These are phyloP conservation scores for Alosa alosa DNA, from an alignment of 2,113 vertebrate genomes.

Conservation along the genomic window DNA sequence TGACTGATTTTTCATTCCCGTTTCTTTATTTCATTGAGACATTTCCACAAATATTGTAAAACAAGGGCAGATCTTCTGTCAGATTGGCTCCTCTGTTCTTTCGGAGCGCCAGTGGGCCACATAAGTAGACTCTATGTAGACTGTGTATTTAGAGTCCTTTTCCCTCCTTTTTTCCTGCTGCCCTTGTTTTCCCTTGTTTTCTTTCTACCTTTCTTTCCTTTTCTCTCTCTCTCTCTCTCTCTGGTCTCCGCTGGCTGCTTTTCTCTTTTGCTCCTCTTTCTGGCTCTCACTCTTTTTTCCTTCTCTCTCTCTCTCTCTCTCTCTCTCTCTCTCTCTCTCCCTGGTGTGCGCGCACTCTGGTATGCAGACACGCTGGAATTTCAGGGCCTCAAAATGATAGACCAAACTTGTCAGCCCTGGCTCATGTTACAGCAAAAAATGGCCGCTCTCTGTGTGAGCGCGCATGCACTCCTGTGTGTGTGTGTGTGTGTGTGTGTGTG, in stretches of 20 bases:
- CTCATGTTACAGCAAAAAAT: conserved; percentile 63
- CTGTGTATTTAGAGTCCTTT: background rate
- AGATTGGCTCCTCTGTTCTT: background rate
- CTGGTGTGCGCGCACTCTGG: conserved; percentile 53
- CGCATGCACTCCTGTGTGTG: background rate
- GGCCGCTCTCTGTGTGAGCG: conserved; percentile 36
- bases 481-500: conserved; percentile 25
- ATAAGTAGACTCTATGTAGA: background rate
- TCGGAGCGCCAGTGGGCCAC: background rate
- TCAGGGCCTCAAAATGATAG: conserved; percentile 71
- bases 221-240: background rate
- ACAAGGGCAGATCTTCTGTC: conserved; percentile 6
- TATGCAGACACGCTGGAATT: conserved; percentile 77
- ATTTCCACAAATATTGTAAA: background rate
- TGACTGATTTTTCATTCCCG: no score
- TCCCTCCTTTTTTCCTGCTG: background rate
- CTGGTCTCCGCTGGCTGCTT: background rate
- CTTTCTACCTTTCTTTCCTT: background rate
- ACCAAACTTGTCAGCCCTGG: conserved; percentile 72
- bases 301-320: conserved; percentile 30
- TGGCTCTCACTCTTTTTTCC: background rate
- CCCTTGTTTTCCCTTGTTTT: background rate
- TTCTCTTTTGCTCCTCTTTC: background rate
- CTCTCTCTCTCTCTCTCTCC: conserved; percentile 16
- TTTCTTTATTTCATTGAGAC: no score